phyloP scores from a whole-genome alignment of 2,888 invertebrate genomes.

The Clivina fossor region DNA sequence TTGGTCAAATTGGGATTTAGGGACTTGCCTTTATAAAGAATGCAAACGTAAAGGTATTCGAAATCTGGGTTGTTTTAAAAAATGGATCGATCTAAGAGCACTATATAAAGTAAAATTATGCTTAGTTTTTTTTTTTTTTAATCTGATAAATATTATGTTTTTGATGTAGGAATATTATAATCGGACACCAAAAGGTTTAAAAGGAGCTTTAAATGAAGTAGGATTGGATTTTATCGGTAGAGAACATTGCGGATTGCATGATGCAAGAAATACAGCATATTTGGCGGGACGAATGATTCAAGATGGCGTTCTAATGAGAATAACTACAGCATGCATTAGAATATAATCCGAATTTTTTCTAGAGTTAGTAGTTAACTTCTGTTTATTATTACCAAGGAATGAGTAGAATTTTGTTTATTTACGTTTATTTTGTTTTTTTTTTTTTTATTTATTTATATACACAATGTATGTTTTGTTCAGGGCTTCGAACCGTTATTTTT shows the following conservation, averaged over 20 bases:
- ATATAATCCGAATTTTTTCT: no score
- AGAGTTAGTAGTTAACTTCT: no score
- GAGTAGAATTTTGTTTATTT: constrained; percentile 50
- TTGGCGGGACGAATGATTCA: constrained; percentile 59
- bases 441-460: no score
- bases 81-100: constrained; percentile 62
- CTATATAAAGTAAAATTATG: constrained; percentile 52
- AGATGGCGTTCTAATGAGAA: constrained; percentile 58
- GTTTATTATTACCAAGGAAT: no score
- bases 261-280: constrained; percentile 63
- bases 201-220: constrained; percentile 60
- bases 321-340: constrained; percentile 57
- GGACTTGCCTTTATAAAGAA: constrained; percentile 60
- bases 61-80: constrained; percentile 57
- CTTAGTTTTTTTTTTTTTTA: background rate
- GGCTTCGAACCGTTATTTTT: no score
- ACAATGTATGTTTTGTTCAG: no score
- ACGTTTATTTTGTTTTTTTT: no score
- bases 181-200: constrained; percentile 56
- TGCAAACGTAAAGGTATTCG: constrained; percentile 60
- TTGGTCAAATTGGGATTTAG: constrained; percentile 67
- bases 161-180: constrained; percentile 59
- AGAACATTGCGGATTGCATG: constrained; percentile 63
- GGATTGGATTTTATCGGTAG: constrained; percentile 62
- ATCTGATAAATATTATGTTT: constrained; percentile 28